Evolutionary conservation across 2,888 invertebrate species (phyloP).

Genomic region (Meiosimyza decipiens): DNA sequence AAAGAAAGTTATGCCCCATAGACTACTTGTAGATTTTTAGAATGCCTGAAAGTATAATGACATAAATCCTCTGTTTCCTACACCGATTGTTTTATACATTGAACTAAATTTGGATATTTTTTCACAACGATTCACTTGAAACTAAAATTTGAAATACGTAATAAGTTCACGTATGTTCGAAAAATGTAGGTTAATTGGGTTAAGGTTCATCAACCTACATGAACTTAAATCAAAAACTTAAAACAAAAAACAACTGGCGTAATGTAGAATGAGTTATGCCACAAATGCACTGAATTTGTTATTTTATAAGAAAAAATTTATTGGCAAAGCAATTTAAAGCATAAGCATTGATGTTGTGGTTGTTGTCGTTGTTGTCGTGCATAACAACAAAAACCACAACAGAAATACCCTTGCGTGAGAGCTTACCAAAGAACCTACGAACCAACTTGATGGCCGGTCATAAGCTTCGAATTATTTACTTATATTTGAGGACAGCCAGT

Average conservation of each 20-base stretch:
- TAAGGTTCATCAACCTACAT: conserved; percentile 7
- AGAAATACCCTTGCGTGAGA: conserved; percentile 2
- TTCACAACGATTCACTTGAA: no score
- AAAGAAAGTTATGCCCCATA: no score
- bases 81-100: no score
- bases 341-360: conserved; percentile 2
- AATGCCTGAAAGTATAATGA: no score
- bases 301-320: no score
- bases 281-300: no score
- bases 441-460: not conserved
- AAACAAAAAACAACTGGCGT: not conserved
- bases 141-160: not conserved
- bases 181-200: not conserved
- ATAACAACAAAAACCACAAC: conserved; percentile 21
- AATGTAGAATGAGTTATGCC: no score
- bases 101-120: no score
- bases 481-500: not conserved
- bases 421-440: not conserved
- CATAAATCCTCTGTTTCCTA: no score
- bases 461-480: not conserved
- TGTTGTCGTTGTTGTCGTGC: conserved; percentile 2
- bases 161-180: not conserved
- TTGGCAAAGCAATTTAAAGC: not conserved
- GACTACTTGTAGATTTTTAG: no score
- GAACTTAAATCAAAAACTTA: not conserved